Evolutionary conservation across 2,797 vertebrate genomes (phyloP).

Genomic region (Gila robusta): DNA sequence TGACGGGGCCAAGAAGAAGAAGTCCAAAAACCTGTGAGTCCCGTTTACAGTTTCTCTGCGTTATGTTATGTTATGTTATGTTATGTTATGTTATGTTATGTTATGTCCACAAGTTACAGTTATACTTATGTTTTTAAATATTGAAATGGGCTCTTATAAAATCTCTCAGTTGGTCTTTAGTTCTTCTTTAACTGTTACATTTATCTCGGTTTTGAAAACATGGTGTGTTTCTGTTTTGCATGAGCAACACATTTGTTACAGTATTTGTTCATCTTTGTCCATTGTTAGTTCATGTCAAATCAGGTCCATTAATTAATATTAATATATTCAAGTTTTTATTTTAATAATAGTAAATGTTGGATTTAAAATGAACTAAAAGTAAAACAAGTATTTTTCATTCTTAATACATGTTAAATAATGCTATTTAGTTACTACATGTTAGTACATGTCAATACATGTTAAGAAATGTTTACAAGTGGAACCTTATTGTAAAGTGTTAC

Average conservation of each 20-base stretch:
- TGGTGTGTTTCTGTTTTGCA: background rate
- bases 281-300: background rate
- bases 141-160: background rate
- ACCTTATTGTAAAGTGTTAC: background rate
- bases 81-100: background rate
- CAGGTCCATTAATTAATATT: background rate
- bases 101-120: background rate
- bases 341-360: background rate
- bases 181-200: background rate
- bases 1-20: slow-evolving; percentile 86
- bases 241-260: background rate
- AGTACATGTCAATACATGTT: too few species aligned
- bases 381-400: too few species aligned
- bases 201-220: background rate
- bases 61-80: background rate
- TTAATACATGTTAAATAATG: background rate
- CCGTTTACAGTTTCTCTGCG: background rate
- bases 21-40: slow-evolving; percentile 91
- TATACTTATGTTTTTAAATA: background rate
- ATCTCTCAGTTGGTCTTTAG: background rate
- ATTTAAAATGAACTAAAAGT: too few species aligned
- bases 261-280: background rate
- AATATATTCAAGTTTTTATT: background rate
- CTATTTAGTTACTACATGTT: too few species aligned
- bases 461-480: too few species aligned